Percentiles rank a stretch among this genome's conserved stretches.
Conservation (phyloP, 2,888 invertebrate species). For the Cabera pusaria region DNA sequence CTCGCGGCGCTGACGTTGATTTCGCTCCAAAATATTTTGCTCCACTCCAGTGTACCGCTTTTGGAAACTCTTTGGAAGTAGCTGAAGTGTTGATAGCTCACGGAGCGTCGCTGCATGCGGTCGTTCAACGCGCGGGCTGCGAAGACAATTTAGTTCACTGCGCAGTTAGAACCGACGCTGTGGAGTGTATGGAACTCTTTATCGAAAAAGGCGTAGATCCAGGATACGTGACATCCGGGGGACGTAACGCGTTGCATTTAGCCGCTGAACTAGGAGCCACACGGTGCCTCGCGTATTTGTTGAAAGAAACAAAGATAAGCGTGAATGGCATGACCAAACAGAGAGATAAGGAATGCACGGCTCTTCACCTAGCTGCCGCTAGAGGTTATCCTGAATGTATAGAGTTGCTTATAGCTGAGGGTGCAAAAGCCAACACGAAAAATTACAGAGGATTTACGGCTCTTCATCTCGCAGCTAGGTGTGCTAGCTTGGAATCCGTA, state of each 20-base stretch:
- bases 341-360: constrained; percentile 89
- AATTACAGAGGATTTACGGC: constrained; percentile 93
- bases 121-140: constrained; percentile 86
- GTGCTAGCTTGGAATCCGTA: constrained; percentile 91
- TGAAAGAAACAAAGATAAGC: constrained; percentile 88
- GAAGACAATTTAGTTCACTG: constrained; percentile 92
- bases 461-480: constrained; percentile 92
- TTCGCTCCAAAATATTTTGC: constrained; percentile 88
- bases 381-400: constrained; percentile 93
- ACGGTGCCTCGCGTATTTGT: constrained; percentile 88
- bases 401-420: constrained; percentile 88
- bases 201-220: constrained; percentile 90
- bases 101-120: constrained; percentile 87
- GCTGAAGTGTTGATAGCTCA: constrained; percentile 89
- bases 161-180: constrained; percentile 91
- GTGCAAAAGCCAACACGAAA: constrained; percentile 89
- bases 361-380: constrained; percentile 93
- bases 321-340: constrained; percentile 87
- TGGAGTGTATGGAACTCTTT: constrained; percentile 90
- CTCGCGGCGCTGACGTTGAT: constrained; percentile 88
- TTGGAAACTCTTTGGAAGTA: constrained; percentile 92
- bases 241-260: constrained; percentile 90
- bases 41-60: constrained; percentile 94
- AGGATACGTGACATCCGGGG: constrained; percentile 88
- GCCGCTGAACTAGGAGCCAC: constrained; percentile 90